These are phyloP conservation scores for Drosophila paranaensis DNA, from an alignment of 2,888 invertebrate genomes.

Conservation along the genomic window DNA sequence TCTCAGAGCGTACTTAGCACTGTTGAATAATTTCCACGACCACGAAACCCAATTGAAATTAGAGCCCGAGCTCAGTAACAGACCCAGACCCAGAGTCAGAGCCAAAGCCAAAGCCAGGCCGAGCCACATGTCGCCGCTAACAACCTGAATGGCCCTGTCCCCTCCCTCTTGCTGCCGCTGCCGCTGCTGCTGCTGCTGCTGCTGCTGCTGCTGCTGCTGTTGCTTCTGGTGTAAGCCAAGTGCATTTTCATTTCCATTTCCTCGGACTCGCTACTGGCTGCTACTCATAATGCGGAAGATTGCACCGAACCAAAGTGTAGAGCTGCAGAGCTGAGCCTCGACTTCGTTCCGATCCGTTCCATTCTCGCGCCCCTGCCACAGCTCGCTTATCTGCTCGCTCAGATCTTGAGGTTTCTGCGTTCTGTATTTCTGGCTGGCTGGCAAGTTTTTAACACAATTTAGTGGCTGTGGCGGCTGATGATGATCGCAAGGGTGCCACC, in stretches of 20 bases:
- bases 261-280: conserved; percentile 40
- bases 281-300: conserved; percentile 80
- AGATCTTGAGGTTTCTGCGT: conserved; percentile 80
- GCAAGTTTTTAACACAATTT: conserved; percentile 77
- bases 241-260: conserved; percentile 80
- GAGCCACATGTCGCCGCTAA: conserved; percentile 77
- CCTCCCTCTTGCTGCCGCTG: conserved; percentile 7
- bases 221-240: conserved; percentile 64
- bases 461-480: conserved; percentile 63
- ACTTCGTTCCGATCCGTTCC: conserved; percentile 52
- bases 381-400: conserved; percentile 59
- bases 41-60: conserved; percentile 80
- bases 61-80: conserved; percentile 73
- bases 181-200: conserved; percentile 27
- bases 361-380: conserved; percentile 60
- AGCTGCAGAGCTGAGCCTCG: conserved; percentile 31
- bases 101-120: conserved; percentile 27
- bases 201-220: conserved; percentile 17
- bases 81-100: conserved; percentile 45
- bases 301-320: conserved; percentile 60
- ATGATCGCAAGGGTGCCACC: conserved; percentile 57
- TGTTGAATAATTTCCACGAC: conserved; percentile 80
- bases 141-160: conserved; percentile 64
- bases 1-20: conserved; percentile 73
- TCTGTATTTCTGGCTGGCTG: conserved; percentile 68